Percentiles rank a stretch among this genome's conserved stretches.
These are phyloP conservation scores for Oryzias curvinotus DNA, from an alignment of 2,113 vertebrate species.

Conservation along the genomic window DNA sequence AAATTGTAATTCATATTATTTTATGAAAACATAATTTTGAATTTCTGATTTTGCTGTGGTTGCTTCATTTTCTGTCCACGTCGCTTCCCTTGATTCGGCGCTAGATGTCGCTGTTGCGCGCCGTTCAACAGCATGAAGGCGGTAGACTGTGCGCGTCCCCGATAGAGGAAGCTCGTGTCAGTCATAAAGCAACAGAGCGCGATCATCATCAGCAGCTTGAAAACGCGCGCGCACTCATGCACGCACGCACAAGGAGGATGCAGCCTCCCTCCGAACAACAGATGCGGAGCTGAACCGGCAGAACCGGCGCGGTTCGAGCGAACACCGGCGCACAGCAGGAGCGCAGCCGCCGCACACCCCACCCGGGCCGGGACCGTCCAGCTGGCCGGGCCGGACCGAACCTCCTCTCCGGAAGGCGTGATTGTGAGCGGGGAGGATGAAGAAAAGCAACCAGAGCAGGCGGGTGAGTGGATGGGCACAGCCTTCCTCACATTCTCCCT, in stretches of 20 bases:
- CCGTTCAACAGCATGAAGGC: not conserved
- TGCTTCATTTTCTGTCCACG: not conserved
- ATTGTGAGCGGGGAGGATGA: conserved; percentile 73
- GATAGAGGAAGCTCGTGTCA: conserved; percentile 25
- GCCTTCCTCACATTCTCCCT: not conserved
- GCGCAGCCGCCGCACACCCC: conserved; percentile 1
- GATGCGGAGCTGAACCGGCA: conserved; percentile 21
- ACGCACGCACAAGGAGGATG: conserved; percentile 44
- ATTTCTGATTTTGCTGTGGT: no score
- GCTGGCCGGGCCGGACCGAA: conserved; percentile 1
- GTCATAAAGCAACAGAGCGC: conserved; percentile 4
- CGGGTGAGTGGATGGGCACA: conserved; percentile 55
- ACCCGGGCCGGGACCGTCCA: not conserved
- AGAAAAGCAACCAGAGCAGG: conserved; percentile 84
- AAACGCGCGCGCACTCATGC: conserved; percentile 19
- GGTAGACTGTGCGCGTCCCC: conserved; percentile 30
- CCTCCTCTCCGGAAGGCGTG: conserved; percentile 10
- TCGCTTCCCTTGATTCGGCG: not conserved
- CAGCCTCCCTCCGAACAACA: conserved; percentile 34
- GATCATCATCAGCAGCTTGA: conserved; percentile 58
- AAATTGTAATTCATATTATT: no score
- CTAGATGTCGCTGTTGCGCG: conserved; percentile 17
- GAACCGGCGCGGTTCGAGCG: conserved; percentile 14
- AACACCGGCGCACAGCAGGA: conserved; percentile 1
- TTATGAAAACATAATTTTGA: no score